These are phyloP conservation scores for Plebejus argus DNA, from an alignment of 2,888 invertebrate genomes.

Conservation along the genomic window DNA sequence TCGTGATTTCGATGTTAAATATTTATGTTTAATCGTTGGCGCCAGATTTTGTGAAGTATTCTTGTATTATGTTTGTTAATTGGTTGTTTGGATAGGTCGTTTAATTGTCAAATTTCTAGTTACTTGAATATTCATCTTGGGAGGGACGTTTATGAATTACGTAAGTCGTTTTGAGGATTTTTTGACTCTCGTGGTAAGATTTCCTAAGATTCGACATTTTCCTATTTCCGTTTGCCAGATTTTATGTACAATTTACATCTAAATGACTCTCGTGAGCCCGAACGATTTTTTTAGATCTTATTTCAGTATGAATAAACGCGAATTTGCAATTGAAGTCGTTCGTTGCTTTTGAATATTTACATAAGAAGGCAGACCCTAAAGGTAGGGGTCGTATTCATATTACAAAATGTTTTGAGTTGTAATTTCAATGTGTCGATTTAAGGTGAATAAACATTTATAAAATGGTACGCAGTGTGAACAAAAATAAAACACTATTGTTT, in stretches of 20 bases:
- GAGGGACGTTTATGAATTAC: too few relatives aligned
- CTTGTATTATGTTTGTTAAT: slow-evolving; percentile 2
- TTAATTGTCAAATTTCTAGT: not conserved
- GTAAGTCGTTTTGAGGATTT: not conserved
- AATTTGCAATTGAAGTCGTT: slow-evolving; percentile 8
- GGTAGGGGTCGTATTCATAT: slow-evolving; percentile 10
- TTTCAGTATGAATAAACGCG: not conserved
- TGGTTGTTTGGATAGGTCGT: not conserved
- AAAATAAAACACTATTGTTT: not conserved
- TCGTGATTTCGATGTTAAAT: not conserved
- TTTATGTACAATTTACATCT: not conserved
- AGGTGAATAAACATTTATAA: not conserved
- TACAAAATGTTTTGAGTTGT: not conserved
- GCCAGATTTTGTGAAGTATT: not conserved
- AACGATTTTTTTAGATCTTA: not conserved
- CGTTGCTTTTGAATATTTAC: not conserved
- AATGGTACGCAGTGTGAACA: not conserved
- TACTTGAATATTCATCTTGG: not conserved
- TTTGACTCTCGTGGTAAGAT: not conserved
- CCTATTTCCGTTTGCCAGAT: not conserved
- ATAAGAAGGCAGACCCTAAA: slow-evolving; percentile 4
- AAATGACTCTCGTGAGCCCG: not conserved
- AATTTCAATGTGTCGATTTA: not conserved
- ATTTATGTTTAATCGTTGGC: slow-evolving; percentile 5
- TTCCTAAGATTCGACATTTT: not conserved